These are phyloP conservation scores for Epirrhoe alternata DNA, from an alignment of 2,888 invertebrate genomes.

Conservation along the genomic window DNA sequence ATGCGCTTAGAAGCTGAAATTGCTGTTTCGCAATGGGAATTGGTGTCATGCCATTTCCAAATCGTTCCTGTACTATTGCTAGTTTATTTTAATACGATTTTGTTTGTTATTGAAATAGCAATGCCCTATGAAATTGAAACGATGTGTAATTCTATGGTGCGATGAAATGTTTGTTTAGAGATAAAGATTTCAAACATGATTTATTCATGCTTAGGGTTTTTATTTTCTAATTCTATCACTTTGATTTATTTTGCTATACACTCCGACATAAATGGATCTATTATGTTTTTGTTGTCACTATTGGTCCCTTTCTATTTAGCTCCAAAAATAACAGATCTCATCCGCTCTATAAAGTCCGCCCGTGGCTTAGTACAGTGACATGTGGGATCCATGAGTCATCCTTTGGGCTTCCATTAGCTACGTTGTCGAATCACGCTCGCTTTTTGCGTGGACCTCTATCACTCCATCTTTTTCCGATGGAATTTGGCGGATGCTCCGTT, in stretches of 20 bases:
- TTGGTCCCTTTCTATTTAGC: conserved; percentile 41
- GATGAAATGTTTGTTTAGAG: neutral
- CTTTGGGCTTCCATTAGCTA: conserved; percentile 76
- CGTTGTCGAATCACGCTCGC: conserved; percentile 73
- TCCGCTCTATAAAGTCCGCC: conserved; percentile 61
- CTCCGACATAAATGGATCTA: conserved; percentile 15
- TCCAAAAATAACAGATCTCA: conserved; percentile 57
- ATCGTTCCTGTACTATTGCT: conserved; percentile 36
- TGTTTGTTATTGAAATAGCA: conserved; percentile 35
- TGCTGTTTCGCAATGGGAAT: conserved; percentile 66
- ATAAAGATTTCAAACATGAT: neutral
- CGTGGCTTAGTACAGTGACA: conserved; percentile 67
- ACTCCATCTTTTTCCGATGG: conserved; percentile 48
- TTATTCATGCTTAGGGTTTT: neutral
- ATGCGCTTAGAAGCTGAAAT: conserved; percentile 76
- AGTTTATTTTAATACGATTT: conserved; percentile 51
- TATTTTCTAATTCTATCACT: conserved; percentile 10
- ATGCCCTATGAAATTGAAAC: conserved; percentile 4
- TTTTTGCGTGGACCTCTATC: conserved; percentile 63
- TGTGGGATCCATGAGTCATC: conserved; percentile 73
- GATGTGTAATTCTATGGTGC: neutral
- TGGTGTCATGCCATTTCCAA: conserved; percentile 55
- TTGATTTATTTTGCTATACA: conserved; percentile 18
- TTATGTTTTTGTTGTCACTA: conserved; percentile 38
- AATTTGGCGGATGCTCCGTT: conserved; percentile 16